Evolutionary conservation across 1,140 invertebrate genomes (phyloP), one percentile per base, ranked within the genome.

Genomic region (Phocides pigmalion): DNA sequence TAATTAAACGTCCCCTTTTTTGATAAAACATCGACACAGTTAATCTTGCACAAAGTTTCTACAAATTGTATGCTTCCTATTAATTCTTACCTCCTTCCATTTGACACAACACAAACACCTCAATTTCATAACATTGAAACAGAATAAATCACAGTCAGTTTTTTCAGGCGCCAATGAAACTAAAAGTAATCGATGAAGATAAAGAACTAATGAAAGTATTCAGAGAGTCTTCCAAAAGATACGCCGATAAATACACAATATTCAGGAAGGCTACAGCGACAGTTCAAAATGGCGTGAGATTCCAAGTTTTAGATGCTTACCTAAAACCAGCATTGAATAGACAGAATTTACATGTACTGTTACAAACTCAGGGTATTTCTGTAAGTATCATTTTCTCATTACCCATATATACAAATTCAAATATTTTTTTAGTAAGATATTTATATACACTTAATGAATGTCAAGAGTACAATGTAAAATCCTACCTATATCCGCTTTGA

Each of bases 281-380:
- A 20, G 79, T 91, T 53, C 64, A 93, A 50, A 93, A 94, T 28
- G 96, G 96, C 0, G 76, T 93, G 0, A 89, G 97, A n/a, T 94
- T 94, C 86, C 95, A 94, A 63, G 93, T 94, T 5, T 92, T 90
- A 35, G 93, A 94, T n/a, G 93, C 92, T 0, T 96, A 96, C 81
- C 79, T 97, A 1, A 92, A 93, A 51, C 93, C 94, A n/a, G 93
- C 93, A 2, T 82, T 95, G 66, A 92, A 93, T 20, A 91, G 94
- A 58, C 79, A 79, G 20, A 97, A 97, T 80, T 82, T 97, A 1
- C 94, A 95, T 35, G 93, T 97, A 1, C 70, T 96, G 25, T 91
- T 94, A 0, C 94, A 95, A 22, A 95, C 96, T 0, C 83, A 95
- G 22, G 95, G 94, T 0, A 62, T 90, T 47, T 85, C 87, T 0